Percentiles rank a stretch among this genome's conserved stretches.
These are phyloP conservation scores for Lipophrys pholis DNA, from an alignment of 2,113 vertebrate genomes.

Conservation along the genomic window DNA sequence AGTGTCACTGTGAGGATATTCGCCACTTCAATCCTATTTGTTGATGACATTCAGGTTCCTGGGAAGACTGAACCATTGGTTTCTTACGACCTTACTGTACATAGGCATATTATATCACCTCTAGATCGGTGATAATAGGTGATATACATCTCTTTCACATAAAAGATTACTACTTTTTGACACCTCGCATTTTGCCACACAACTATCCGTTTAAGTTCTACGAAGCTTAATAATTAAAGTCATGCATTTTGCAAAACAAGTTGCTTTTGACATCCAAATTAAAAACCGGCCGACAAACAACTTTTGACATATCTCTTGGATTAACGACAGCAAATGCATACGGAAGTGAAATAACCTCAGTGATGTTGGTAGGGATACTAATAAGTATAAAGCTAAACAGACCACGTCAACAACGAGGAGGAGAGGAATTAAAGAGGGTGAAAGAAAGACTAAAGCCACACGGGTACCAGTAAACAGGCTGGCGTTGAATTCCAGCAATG, in stretches of 20 bases:
- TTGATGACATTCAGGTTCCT: constrained; percentile 40
- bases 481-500: constrained; percentile 82
- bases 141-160: too few species aligned
- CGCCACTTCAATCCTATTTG: constrained; percentile 39
- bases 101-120: not conserved
- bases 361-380: too few species aligned
- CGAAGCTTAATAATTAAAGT: not conserved
- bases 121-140: too few species aligned
- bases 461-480: constrained; percentile 74
- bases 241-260: constrained; percentile 7
- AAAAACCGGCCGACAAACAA: not conserved
- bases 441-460: constrained; percentile 58
- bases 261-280: constrained; percentile 33
- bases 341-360: too few species aligned
- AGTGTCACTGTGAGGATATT: constrained; percentile 33
- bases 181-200: too few species aligned
- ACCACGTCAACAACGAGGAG: not conserved
- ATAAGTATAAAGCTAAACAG: too few species aligned
- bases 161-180: too few species aligned
- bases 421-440: not conserved
- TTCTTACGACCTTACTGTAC: constrained; percentile 26
- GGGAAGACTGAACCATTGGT: constrained; percentile 24
- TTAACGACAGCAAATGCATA: not conserved
- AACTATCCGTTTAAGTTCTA: too few species aligned
- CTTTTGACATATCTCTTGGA: not conserved